phyloP scores from a whole-genome alignment of 2,113 vertebrate species.

The Larimichthys crocea region DNA sequence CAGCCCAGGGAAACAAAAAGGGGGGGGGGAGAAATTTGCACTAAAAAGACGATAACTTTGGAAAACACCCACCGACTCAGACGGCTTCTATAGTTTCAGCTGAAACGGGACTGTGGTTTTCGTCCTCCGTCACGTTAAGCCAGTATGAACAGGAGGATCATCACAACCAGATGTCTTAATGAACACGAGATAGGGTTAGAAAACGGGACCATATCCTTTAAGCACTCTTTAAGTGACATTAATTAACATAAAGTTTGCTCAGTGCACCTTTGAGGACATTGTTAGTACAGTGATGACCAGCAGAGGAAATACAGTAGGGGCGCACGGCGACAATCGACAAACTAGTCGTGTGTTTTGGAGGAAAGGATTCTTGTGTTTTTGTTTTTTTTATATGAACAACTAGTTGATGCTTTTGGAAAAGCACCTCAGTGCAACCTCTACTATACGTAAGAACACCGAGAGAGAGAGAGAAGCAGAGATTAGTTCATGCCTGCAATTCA shows the following conservation, averaged over 20 bases:
- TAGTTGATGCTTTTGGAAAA: conserved; percentile 47
- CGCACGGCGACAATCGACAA: conserved; percentile 52
- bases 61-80: not conserved
- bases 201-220: conserved; percentile 30
- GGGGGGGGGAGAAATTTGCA: not conserved
- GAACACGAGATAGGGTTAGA: not conserved
- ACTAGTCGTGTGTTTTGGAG: not conserved
- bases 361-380: not conserved
- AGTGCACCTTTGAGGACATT: conserved; percentile 64
- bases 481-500: conserved; percentile 94
- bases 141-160: not conserved
- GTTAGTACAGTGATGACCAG: conserved; percentile 70
- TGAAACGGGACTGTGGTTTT: not conserved
- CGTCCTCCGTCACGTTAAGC: not conserved
- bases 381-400: not conserved
- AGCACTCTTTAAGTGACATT: conserved; percentile 22
- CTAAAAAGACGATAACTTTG: not conserved
- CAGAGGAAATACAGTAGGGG: conserved; percentile 47
- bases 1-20: too few species aligned
- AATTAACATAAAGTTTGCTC: conserved; percentile 52
- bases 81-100: not conserved
- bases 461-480: conserved; percentile 79
- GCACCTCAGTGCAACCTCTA: conserved; percentile 63
- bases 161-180: not conserved
- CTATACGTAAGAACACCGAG: conserved; percentile 40